Base-by-base conservation (phyloP, 2,113 vertebrate genomes). In the Glaucidium brasilianum region DNA sequence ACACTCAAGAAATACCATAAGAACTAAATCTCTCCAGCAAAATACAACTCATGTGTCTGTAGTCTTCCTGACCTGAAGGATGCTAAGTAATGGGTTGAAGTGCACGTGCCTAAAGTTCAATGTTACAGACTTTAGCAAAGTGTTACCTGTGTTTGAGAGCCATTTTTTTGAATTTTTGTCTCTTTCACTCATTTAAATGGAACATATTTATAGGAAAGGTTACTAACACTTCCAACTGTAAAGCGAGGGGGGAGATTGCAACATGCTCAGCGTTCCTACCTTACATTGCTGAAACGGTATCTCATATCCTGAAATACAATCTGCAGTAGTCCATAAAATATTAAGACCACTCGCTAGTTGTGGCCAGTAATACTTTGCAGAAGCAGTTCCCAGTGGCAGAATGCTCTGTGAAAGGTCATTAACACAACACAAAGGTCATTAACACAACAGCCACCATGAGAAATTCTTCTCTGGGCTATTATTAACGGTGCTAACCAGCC, bases 261-360 rank as follows among this genome's bases (percentile, higher is more conserved):
- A 21, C 35, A 12, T 58, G 79, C 76, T 45, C 35, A 6, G 25
- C 91, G 79, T 93, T 89, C 69, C 86, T 60, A 26, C 6, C 62
- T n/a, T 17, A 34, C 88, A 72, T 94, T 72, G 95, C 95, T 76
- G 80, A 49, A 32, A 20, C 5, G 68, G 11, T n/a, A 14, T 16
- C 84, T 96, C 92, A 64, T 77, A 68, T 25, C 88, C 95, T 91
- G 94, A 95, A 96, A 96, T 87, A 91, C 77, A 84, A 75, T 21
- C 94, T 69, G 60, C 85, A 63, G 3, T 2, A 84, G 75, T 27
- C 85, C 86, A 72, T 71, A 52, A 90, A 95, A 94, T 74, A 95
- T 75, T 78, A 39, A 86, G 80, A 3, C 34, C 47, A 5, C 68
- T 45, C 0, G 0, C 59, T 74, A 16, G 32, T 13, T 8, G 2